These are phyloP conservation scores for Hippasteria phrygiana DNA, from an alignment of 53 echinoderm and acorn worm species.

Conservation along the genomic window DNA sequence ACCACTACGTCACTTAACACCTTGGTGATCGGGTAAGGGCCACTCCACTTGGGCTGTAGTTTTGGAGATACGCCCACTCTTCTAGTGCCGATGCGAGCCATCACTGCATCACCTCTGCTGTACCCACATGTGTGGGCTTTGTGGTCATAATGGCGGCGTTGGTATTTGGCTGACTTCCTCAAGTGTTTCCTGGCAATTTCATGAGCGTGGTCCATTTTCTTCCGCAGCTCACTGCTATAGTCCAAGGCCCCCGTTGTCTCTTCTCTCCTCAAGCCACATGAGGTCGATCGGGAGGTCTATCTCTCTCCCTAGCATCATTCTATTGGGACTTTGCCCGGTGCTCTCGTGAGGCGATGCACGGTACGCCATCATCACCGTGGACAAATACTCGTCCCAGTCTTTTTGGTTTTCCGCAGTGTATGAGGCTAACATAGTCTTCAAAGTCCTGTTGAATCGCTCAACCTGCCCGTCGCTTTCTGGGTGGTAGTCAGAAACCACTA, in stretches of 20 bases:
- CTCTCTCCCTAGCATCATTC: slow-evolving; percentile 56
- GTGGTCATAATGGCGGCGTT: slow-evolving; percentile 19
- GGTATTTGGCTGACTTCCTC: neutral
- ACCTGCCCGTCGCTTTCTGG: slow-evolving; percentile 41
- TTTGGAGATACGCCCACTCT: slow-evolving; percentile 59
- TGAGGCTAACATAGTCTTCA: slow-evolving; percentile 49
- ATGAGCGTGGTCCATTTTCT: slow-evolving; percentile 21
- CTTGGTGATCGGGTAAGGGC: slow-evolving; percentile 42
- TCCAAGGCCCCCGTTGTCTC: neutral
- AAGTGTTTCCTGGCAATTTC: slow-evolving; percentile 16
- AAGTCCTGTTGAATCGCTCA: slow-evolving; percentile 58
- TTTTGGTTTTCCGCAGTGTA: slow-evolving; percentile 23
- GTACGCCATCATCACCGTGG: slow-evolving; percentile 59
- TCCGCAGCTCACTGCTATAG: neutral
- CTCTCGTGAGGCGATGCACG: slow-evolving; percentile 44
- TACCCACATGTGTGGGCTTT: neutral
- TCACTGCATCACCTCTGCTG: slow-evolving; percentile 28
- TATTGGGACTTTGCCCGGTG: slow-evolving; percentile 43
- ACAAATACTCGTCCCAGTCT: slow-evolving; percentile 55
- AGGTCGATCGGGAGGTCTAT: slow-evolving; percentile 53
- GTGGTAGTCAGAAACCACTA: slow-evolving; percentile 38
- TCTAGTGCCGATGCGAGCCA: slow-evolving; percentile 20
- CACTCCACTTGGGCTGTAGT: slow-evolving; percentile 45
- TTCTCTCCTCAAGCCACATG: slow-evolving; percentile 20
- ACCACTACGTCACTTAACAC: slow-evolving; percentile 41